These are phyloP conservation scores for Cottoperca gobio DNA, from an alignment of 2,797 vertebrate genomes.

Conservation along the genomic window DNA sequence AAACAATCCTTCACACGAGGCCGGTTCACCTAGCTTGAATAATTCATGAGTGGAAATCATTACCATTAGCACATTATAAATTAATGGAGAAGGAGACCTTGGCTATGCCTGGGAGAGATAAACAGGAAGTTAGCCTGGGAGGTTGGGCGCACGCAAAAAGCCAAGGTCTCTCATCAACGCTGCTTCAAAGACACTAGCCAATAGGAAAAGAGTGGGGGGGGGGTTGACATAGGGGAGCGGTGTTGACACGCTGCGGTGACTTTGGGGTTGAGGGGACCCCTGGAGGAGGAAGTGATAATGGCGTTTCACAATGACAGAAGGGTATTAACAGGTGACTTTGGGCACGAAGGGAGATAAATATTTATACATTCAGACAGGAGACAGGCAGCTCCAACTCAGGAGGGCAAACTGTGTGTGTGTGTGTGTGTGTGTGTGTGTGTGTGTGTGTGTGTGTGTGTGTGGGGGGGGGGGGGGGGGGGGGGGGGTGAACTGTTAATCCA, in stretches of 20 bases:
- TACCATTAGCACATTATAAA: slow-evolving; percentile 76
- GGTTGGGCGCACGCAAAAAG: slow-evolving; percentile 29
- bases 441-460: not conserved
- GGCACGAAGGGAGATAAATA: slow-evolving; percentile 69
- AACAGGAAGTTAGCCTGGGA: slow-evolving; percentile 62
- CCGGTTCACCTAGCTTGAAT: slow-evolving; percentile 57
- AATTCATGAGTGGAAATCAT: slow-evolving; percentile 73
- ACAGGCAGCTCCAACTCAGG: slow-evolving; percentile 53
- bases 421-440: slow-evolving; percentile 4
- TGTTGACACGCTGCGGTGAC: slow-evolving; percentile 49
- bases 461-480: not conserved
- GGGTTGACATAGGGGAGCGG: slow-evolving; percentile 9
- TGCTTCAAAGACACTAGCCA: slow-evolving; percentile 29
- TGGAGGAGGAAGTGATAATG: slow-evolving; percentile 60
- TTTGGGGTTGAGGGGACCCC: slow-evolving; percentile 52
- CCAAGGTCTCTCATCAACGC: slow-evolving; percentile 46
- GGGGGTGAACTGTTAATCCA: slow-evolving; percentile 58
- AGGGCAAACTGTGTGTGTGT: slow-evolving; percentile 36
- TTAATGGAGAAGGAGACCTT: slow-evolving; percentile 66
- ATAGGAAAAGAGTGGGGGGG: not conserved
- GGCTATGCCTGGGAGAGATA: slow-evolving; percentile 57
- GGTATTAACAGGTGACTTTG: slow-evolving; percentile 75
- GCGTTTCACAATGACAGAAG: slow-evolving; percentile 65
- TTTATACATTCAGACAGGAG: slow-evolving; percentile 72
- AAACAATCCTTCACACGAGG: slow-evolving; percentile 58